Evolutionary conservation across 2,888 invertebrate genomes (phyloP), one percentile per base, ranked within the genome.

Genomic region (Ophion ellenae): DNA sequence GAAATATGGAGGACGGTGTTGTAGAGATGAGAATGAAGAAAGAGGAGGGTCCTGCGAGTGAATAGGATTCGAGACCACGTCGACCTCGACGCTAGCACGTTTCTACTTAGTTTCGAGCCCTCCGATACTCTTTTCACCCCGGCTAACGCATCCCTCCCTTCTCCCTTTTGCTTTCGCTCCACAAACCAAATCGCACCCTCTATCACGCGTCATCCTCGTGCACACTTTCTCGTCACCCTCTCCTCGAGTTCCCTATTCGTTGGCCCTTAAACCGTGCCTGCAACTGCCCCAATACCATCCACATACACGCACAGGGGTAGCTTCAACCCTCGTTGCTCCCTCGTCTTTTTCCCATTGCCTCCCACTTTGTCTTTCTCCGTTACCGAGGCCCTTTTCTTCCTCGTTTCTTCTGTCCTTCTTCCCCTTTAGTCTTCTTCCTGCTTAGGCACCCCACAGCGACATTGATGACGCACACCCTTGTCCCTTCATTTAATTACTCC

Each of bases 101-200:
- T 84, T 69, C 87, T 87, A 87, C 87, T 89, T 90, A 89, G 89
- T 89, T 86, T 88, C 84, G 89, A 71, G 84, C 86, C 88, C 86
- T 83, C 86, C 87, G 74, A 77, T 70, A 77, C 20, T 71, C 73
- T 57, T 70, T 78, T 74, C 71, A 69, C 81, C 75, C 82, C 66
- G 67, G 14, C 81, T 74, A 76, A 84, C 73, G 61, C 81, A 61
- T 69, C 45, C 53, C 78, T 24, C 76, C 73, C 77, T 81, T 75
- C 28, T 53, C 20, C 74, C 76, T 71, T 45, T 67, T 70, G 61
- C 40, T 32, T 47, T 77, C 64, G 47, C 36, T 73, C 59, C 36
- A 9, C 59, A 20, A 71, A 53, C 76, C 76, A 74, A 74, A 75
- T 69, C 40, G 74, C 70, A 74, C 84, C 81, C 81, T 84, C 84